Percentiles rank a stretch among this genome's conserved stretches.
Evolutionary conservation across 1,140 invertebrate species (phyloP).

Genomic region (Psilanteris sp.): DNA sequence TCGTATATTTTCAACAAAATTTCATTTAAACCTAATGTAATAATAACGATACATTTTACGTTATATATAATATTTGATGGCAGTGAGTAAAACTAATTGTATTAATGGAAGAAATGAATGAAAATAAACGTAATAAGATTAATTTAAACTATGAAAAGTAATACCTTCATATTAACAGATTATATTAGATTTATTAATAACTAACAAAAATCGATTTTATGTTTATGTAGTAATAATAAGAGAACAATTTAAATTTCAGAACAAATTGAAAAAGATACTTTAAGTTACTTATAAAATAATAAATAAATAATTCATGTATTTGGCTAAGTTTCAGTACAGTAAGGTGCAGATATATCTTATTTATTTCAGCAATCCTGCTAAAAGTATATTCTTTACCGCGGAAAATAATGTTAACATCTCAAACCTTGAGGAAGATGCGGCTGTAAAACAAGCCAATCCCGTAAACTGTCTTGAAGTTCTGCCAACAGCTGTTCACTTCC

Average conservation of each 20-base stretch:
- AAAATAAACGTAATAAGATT: too few relatives aligned
- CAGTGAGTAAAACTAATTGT: too few relatives aligned
- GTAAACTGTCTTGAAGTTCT: constrained; percentile 64
- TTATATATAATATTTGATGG: too few relatives aligned
- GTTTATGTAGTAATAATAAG: too few relatives aligned
- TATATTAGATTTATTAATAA: not conserved
- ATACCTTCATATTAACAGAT: too few relatives aligned
- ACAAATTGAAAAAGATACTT: constrained; percentile 12
- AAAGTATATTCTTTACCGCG: constrained; percentile 34
- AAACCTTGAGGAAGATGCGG: constrained; percentile 73
- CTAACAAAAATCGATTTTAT: too few relatives aligned
- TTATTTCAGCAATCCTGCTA: constrained; percentile 7
- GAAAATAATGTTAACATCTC: constrained; percentile 43
- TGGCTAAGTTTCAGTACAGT: constrained; percentile 5
- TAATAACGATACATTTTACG: too few relatives aligned
- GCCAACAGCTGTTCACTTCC: constrained; percentile 65
- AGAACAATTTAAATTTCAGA: constrained; percentile 4
- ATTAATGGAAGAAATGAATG: too few relatives aligned
- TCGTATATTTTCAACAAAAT: too few relatives aligned
- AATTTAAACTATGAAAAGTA: too few relatives aligned
- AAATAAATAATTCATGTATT: constrained; percentile 24
- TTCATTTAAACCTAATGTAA: too few relatives aligned
- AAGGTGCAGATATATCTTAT: constrained; percentile 4
- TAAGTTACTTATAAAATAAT: constrained; percentile 33
- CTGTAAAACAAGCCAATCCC: constrained; percentile 76